phyloP scores from a whole-genome alignment of 2,797 vertebrate species.

The Trematomus bernacchii region DNA sequence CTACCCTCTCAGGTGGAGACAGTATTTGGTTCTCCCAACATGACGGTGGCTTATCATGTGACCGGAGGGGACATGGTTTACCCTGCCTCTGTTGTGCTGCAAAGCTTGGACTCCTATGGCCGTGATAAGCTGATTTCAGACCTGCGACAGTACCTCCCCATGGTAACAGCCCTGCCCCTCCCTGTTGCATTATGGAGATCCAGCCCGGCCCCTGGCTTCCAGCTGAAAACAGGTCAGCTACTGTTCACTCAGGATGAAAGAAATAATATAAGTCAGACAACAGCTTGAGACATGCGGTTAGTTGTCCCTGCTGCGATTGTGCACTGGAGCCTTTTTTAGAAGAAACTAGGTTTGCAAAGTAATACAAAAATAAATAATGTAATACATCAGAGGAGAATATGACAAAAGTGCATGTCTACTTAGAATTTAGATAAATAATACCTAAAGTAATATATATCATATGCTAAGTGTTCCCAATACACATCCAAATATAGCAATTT shows the following conservation, averaged over 20 bases:
- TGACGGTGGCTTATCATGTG: slow-evolving; percentile 95
- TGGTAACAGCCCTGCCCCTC: slow-evolving; percentile 90
- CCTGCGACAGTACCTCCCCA: slow-evolving; percentile 91
- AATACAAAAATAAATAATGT: slow-evolving; percentile 15
- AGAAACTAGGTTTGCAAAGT: slow-evolving; percentile 19
- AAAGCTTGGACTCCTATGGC: slow-evolving; percentile 89
- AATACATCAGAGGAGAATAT: slow-evolving; percentile 6
- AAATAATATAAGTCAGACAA: slow-evolving; percentile 43
- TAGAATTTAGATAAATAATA: background rate
- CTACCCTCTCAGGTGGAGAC: slow-evolving; percentile 82
- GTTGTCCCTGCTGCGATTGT: slow-evolving; percentile 39
- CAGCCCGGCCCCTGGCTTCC: slow-evolving; percentile 88
- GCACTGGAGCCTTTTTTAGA: background rate
- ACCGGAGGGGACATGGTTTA: slow-evolving; percentile 89
- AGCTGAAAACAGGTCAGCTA: slow-evolving; percentile 94
- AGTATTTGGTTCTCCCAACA: slow-evolving; percentile 88
- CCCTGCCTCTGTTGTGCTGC: slow-evolving; percentile 88
- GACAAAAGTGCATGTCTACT: background rate
- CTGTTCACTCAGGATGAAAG: slow-evolving; percentile 47
- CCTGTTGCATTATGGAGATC: slow-evolving; percentile 90
- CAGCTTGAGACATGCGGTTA: slow-evolving; percentile 25
- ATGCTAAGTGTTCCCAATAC: background rate
- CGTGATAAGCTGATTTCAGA: slow-evolving; percentile 91
- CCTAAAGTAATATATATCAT: background rate
- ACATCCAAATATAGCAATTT: too few relatives aligned